phyloP scores from a whole-genome alignment of 2,888 invertebrate species.

The Thecophora atra region DNA sequence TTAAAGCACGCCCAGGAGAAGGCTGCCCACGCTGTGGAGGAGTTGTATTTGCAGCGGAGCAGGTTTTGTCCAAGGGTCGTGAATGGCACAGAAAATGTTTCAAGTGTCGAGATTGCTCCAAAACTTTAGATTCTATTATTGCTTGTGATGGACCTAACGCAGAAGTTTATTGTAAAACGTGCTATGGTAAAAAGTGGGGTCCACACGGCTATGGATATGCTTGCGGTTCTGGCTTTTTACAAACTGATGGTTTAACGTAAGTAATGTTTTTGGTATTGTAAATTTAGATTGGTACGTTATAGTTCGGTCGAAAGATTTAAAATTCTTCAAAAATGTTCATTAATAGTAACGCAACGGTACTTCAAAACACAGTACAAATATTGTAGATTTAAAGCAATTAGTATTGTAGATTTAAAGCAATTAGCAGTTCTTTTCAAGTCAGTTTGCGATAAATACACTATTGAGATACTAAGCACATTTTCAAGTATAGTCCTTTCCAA shows the following conservation, averaged over 20 bases:
- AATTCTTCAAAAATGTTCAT: too few relatives aligned
- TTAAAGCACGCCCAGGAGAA: slow-evolving; percentile 84
- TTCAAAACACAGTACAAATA: too few relatives aligned
- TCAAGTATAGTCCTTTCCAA: too few relatives aligned
- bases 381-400: too few relatives aligned
- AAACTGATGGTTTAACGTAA: slow-evolving; percentile 89
- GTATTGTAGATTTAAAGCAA: too few relatives aligned
- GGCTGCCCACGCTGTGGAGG: slow-evolving; percentile 92
- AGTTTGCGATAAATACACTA: too few relatives aligned
- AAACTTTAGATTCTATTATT: slow-evolving; percentile 93
- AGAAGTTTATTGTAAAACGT: slow-evolving; percentile 95
- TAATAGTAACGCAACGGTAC: too few relatives aligned
- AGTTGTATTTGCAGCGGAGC: slow-evolving; percentile 92
- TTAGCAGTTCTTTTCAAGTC: too few relatives aligned
- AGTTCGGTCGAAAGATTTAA: too few relatives aligned
- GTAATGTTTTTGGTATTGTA: slow-evolving; percentile 54
- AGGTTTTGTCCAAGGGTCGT: slow-evolving; percentile 88
- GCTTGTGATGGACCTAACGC: slow-evolving; percentile 94
- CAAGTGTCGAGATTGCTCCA: slow-evolving; percentile 91
- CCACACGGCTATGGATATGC: slow-evolving; percentile 97
- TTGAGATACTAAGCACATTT: too few relatives aligned
- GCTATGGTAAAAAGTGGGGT: slow-evolving; percentile 97
- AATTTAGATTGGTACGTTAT: too few relatives aligned
- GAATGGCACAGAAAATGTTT: slow-evolving; percentile 95
- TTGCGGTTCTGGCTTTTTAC: slow-evolving; percentile 92